Conservation (phyloP, 1,140 invertebrate genomes). For the Trichogramma pretiosum region DNA sequence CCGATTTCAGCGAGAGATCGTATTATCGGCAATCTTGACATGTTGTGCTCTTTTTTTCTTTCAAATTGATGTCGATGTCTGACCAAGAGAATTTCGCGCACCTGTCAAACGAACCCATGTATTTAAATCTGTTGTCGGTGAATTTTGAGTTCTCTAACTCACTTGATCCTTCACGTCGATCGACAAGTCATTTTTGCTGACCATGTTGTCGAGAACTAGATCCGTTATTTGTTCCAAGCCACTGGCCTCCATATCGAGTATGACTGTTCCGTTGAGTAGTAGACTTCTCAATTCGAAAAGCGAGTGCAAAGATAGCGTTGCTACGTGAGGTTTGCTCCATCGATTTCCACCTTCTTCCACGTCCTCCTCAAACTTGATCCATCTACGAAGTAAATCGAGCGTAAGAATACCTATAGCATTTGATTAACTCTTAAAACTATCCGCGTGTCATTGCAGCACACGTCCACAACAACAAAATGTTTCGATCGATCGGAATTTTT, state of each 20-base stretch:
- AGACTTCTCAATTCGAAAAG: conserved; percentile 82
- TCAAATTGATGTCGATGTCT: conserved; percentile 94
- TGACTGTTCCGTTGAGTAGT: conserved; percentile 79
- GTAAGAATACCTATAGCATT: too few species aligned
- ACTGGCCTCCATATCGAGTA: conserved; percentile 82
- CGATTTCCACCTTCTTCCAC: conserved; percentile 89
- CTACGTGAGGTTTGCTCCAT: conserved; percentile 92
- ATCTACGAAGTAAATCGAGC: conserved; percentile 52
- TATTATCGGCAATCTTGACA: conserved; percentile 85
- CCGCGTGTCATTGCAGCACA: too few species aligned
- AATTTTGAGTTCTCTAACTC: too few species aligned
- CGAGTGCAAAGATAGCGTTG: conserved; percentile 82
- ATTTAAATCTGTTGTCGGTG: too few species aligned
- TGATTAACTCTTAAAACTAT: too few species aligned
- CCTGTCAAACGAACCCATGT: conserved; percentile 34
- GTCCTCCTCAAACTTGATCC: conserved; percentile 94
- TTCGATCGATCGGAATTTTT: not conserved
- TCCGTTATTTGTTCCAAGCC: conserved; percentile 83
- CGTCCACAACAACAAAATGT: not conserved
- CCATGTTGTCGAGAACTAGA: conserved; percentile 84
- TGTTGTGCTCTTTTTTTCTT: conserved; percentile 65
- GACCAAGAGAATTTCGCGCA: conserved; percentile 78
- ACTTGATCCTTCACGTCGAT: conserved; percentile 71
- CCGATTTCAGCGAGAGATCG: conserved; percentile 94
- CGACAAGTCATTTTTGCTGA: conserved; percentile 67